Evolutionary conservation across 2,888 invertebrate species (phyloP).

Genomic region (Cataglyphis cursor): DNA sequence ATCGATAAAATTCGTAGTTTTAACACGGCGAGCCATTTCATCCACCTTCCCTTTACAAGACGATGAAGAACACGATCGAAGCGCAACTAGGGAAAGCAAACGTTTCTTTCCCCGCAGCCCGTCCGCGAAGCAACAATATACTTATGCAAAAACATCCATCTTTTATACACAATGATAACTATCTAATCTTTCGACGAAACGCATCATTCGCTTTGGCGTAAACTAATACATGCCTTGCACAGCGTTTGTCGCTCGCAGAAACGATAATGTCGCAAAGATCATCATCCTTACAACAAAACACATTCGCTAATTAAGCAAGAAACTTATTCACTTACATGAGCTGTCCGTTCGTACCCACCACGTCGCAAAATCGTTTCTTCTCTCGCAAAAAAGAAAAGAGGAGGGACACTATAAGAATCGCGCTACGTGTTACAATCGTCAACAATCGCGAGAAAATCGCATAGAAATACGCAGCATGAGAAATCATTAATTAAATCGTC

Average conservation of each 20-base stretch:
- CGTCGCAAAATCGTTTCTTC: slow-evolving; percentile 15
- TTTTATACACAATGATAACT: slow-evolving; percentile 32
- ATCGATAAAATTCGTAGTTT: slow-evolving; percentile 17
- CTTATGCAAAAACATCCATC: slow-evolving; percentile 26
- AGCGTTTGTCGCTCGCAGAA: background rate
- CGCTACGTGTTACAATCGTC: slow-evolving; percentile 69
- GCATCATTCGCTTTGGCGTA: slow-evolving; percentile 12
- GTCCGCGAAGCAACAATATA: slow-evolving; percentile 44
- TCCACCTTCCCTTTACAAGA: slow-evolving; percentile 67
- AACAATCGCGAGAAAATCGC: slow-evolving; percentile 70
- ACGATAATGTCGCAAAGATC: background rate
- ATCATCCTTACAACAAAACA: background rate
- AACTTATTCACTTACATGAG: slow-evolving; percentile 80
- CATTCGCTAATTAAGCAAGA: slow-evolving; percentile 69
- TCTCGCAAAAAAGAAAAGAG: background rate
- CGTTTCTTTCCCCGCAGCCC: background rate
- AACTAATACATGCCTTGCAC: background rate
- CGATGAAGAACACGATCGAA: slow-evolving; percentile 26
- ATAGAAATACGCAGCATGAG: slow-evolving; percentile 51
- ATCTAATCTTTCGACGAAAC: slow-evolving; percentile 7
- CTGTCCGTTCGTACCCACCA: slow-evolving; percentile 21
- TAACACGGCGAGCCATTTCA: slow-evolving; percentile 21
- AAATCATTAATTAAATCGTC: slow-evolving; percentile 65
- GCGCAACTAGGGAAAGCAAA: background rate
- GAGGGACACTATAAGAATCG: background rate